phyloP scores from a whole-genome alignment of 1,140 invertebrate genomes.

The Listronotus oregonensis region DNA sequence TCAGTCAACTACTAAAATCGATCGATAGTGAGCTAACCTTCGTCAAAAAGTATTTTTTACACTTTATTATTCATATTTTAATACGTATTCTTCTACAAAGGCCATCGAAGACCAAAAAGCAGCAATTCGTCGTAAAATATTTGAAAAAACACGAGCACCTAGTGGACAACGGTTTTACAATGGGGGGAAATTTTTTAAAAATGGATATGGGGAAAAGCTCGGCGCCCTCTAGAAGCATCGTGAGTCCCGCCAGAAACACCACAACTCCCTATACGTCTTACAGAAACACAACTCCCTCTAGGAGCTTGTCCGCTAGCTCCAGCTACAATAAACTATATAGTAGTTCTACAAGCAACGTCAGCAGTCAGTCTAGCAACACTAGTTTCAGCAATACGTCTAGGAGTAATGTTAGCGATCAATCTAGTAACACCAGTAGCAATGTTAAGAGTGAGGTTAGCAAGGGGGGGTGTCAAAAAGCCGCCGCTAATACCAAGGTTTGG shows the following conservation, averaged over 20 bases:
- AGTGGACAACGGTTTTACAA: constrained; percentile 39
- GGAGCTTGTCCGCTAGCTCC: too few relatives aligned
- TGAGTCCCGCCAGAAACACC: neutral
- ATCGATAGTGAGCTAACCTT: too few relatives aligned
- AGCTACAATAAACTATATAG: too few relatives aligned
- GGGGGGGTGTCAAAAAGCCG: constrained; percentile 21
- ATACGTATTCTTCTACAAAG: too few relatives aligned
- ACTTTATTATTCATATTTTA: too few relatives aligned
- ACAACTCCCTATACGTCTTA: neutral
- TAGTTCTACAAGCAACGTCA: neutral
- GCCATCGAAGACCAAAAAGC: constrained; percentile 43
- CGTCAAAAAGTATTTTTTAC: too few relatives aligned
- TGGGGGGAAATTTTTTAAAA: constrained; percentile 30
- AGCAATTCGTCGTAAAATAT: constrained; percentile 37
- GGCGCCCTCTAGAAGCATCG: constrained; percentile 4
- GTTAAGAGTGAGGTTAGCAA: neutral
- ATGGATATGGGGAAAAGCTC: too few relatives aligned
- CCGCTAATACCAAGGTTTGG: constrained; percentile 25
- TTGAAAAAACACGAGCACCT: constrained; percentile 43
- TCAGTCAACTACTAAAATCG: too few relatives aligned
- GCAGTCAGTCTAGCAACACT: neutral
- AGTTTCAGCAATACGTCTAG: neutral
- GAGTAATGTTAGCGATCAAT: neutral
- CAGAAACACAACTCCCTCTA: too few relatives aligned
- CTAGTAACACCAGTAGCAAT: neutral